phyloP scores from a whole-genome alignment of 2,888 invertebrate species.

The Blastobasis adustella region DNA sequence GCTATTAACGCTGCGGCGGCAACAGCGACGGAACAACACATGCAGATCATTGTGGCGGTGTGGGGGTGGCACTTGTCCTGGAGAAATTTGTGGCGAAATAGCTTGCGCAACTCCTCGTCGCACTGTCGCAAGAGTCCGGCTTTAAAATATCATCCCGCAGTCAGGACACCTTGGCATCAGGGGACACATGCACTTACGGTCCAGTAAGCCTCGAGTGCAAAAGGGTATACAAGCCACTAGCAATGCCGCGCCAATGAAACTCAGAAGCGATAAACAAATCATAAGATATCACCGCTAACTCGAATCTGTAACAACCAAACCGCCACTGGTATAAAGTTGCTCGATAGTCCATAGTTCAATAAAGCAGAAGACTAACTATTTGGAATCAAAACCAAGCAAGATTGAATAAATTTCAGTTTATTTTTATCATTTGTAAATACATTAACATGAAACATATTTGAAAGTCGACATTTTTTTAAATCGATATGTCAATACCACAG shows the following conservation, averaged over 20 bases:
- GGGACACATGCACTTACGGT: constrained; percentile 25
- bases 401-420: no score
- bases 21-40: constrained; percentile 30
- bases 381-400: no score
- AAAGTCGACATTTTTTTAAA: no score
- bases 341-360: no score
- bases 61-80: not conserved
- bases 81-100: no score
- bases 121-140: not conserved
- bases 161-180: constrained; percentile 27
- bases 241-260: constrained; percentile 18
- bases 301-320: constrained; percentile 13
- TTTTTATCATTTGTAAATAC: no score
- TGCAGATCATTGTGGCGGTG: constrained; percentile 33
- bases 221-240: constrained; percentile 18
- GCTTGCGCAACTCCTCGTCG: no score
- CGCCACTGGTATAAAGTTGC: not conserved
- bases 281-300: constrained; percentile 14
- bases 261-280: constrained; percentile 26
- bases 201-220: constrained; percentile 12
- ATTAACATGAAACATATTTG: no score
- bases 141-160: constrained; percentile 29
- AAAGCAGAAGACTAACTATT: no score
- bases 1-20: constrained; percentile 28
- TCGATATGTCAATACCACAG: no score